A percentile compares a stretch with the other conserved stretches of the same genome.
These are phyloP conservation scores for Apostichopus parvimensis DNA, from an alignment of 35 echinoderm and acorn worm species.

Conservation along the genomic window DNA sequence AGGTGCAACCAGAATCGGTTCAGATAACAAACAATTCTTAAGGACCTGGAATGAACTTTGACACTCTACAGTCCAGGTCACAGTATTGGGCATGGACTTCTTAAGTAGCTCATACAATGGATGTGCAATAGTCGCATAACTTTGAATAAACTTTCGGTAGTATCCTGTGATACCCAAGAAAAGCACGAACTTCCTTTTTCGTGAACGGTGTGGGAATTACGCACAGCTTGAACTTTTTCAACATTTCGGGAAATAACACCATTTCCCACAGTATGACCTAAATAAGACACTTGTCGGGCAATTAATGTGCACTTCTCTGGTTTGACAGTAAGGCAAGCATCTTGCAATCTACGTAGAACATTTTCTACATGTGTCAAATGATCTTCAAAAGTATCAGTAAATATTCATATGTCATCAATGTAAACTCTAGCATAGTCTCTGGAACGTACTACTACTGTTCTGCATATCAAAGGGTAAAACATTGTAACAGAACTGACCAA, in stretches of 20 bases:
- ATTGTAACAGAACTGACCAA: slow-evolving; percentile 34
- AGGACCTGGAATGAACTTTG: too few relatives aligned
- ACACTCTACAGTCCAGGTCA: slow-evolving; percentile 1
- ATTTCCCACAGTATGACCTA: slow-evolving; percentile 61
- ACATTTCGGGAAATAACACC: not conserved
- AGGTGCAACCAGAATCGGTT: slow-evolving; percentile 8
- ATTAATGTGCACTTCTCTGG: slow-evolving; percentile 46
- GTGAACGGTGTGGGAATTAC: slow-evolving; percentile 23
- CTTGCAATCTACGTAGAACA: slow-evolving; percentile 23
- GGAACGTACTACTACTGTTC: slow-evolving; percentile 13
- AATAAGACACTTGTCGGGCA: slow-evolving; percentile 5
- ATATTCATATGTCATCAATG: slow-evolving; percentile 65
- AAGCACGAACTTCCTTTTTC: slow-evolving; percentile 55
- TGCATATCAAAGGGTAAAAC: slow-evolving; percentile 50
- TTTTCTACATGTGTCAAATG: slow-evolving; percentile 44
- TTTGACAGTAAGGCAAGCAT: slow-evolving; percentile 62
- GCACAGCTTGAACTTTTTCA: slow-evolving; percentile 29
- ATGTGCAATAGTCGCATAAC: slow-evolving; percentile 49
- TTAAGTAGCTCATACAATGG: slow-evolving; percentile 57
- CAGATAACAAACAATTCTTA: not conserved
- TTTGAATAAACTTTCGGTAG: not conserved
- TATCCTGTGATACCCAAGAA: slow-evolving; percentile 55
- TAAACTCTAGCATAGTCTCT: slow-evolving; percentile 61
- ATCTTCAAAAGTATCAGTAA: slow-evolving; percentile 42
- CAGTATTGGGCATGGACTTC: slow-evolving; percentile 39